Conservation (phyloP, 2,113 vertebrate species). For the Siniperca knerii region DNA sequence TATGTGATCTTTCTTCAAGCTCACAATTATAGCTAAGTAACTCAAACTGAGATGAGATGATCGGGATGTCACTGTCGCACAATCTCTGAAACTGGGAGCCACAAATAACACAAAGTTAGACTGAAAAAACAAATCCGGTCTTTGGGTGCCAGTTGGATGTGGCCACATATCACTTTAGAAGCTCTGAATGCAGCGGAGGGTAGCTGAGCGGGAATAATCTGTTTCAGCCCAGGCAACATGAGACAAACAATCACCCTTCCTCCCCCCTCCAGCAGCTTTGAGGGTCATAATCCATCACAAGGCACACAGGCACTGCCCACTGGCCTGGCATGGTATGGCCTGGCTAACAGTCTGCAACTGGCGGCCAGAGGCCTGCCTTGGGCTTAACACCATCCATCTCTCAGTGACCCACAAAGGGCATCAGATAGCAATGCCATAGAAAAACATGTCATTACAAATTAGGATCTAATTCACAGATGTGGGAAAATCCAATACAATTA, state of each 20-base stretch:
- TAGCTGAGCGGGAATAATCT: conserved; percentile 69
- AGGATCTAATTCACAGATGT: conserved; percentile 26
- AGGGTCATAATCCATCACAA: conserved; percentile 81
- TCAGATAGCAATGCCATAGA: conserved; percentile 40
- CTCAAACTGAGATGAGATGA: background rate
- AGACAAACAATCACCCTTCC: conserved; percentile 67
- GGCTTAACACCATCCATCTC: conserved; percentile 65
- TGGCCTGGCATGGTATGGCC: conserved; percentile 49
- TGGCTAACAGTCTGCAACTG: conserved; percentile 58
- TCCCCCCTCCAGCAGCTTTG: conserved; percentile 67
- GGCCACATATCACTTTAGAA: conserved; percentile 66
- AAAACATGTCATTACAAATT: conserved; percentile 40
- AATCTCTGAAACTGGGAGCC: conserved; percentile 22
- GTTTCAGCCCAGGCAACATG: conserved; percentile 53
- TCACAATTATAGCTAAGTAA: background rate
- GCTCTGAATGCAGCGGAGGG: conserved; percentile 57
- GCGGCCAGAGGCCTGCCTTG: conserved; percentile 64
- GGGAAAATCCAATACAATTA: background rate
- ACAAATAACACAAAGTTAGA: conserved; percentile 40
- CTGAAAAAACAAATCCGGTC: conserved; percentile 41
- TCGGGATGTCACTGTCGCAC: background rate
- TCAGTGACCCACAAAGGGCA: conserved; percentile 59
- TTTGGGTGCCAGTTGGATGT: conserved; percentile 56
- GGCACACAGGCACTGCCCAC: conserved; percentile 62
- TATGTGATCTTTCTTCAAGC: background rate